Evolutionary conservation across 2,888 invertebrate genomes (phyloP), one percentile per base, ranked within the genome.

Genomic region (Elmis aenea): DNA sequence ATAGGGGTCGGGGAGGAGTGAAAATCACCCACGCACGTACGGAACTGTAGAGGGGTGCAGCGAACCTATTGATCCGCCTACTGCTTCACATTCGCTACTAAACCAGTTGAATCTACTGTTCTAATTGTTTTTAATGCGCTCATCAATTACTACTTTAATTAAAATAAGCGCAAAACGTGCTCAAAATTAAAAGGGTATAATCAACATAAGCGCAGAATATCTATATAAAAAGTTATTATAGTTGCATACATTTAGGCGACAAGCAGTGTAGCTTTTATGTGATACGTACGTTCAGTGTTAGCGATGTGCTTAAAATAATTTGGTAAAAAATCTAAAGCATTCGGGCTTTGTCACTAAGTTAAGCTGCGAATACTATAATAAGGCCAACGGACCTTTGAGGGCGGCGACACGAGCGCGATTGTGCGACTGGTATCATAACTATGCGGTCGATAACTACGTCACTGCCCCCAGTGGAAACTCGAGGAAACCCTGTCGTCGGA

Each of bases 321-420:
- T 20, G 21, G 11, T 31, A 37, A 22, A 18, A 25, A 21, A 20
- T 13, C 13, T 30, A 30, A 30, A 36, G 18, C 29, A 37, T 31
- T 31, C 31, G 29, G 28, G 13, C 15, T 33, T 33, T 23, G 27
- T 37, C 30, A 38, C 29, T 20, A 26, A 35, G 26, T 31, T 35
- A 25, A 21, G 23, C 38, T 38, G 32, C 40, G 28, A 32, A 26
- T 38, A 38, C 39, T 42, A 38, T 23, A 29, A 38, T n/a, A 27
- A 28, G 36, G 29, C 34, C 20, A 25, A 44, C 44, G 44, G 39
- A 46, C 37, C 38, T 42, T 37, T 35, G 35, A 39, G 50, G 50
- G 50, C 47, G 48, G 46, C 48, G 50, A 51, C 36, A 41, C 43
- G 37, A 46, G 46, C 50, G 50, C 50, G 41, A 35, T 38, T 38